Base-by-base conservation (phyloP, 2,888 invertebrate species). In the Agonopterix subpropinquella region DNA sequence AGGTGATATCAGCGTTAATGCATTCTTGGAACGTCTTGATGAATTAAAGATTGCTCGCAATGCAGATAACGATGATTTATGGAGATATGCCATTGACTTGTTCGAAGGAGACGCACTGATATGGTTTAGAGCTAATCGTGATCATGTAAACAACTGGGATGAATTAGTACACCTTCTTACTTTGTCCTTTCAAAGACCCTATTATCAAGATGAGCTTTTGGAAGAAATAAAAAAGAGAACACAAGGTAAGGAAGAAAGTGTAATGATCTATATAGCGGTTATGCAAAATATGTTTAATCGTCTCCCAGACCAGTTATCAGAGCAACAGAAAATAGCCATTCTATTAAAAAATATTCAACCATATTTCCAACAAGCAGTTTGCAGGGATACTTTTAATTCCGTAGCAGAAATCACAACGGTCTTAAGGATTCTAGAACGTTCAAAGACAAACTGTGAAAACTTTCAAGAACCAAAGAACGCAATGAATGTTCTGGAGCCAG, bases 391-490 rank as follows among this genome's bases (percentile, higher is more conserved):
- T 1, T 51, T 51, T 45, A 41, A 1, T 7, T 41, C 41, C 10
- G 18, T 48, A 7, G 4, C 44, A 10, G 48, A 48, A 13, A 15
- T 48, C 4, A 35, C 9, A 5, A 41, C 2, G 2, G 41, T 48
- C 11, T 28, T 48, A 8, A 41, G 52, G 9, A 44, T 52, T 11
- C 39, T 54, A 10, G 54, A 54, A 44, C 42, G 42, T 0, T 52
- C 52, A 1, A 54, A 50, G 11, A 36, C 43, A 11, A 54, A 50
- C 39, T 54, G 54, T 37, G 52, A 52, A 2, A 52, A 45, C 8
- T 54, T 54, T 48, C 39, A 47, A n/a, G 54, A 54, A 50, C 54
- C 54, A 0, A 45, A 41, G n/a, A 41, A 18, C 4, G n/a, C 2
- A 11, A 9, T 36, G 3, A 42, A 37, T n/a, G 36, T 36, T 0